Evolutionary conservation across 2,797 vertebrate genomes (phyloP).

Genomic region (Diplodus sargus): DNA sequence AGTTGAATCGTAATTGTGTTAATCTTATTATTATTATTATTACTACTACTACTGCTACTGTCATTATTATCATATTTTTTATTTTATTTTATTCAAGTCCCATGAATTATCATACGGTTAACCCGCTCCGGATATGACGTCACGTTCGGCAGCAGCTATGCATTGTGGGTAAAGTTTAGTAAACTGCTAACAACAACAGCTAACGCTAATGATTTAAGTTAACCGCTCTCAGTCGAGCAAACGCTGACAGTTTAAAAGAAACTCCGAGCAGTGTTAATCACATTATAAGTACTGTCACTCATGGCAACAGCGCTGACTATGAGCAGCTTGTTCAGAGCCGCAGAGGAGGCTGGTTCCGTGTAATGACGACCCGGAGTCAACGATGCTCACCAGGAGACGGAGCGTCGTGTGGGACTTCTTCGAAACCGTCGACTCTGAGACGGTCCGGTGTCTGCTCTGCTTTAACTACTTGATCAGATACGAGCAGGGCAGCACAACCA

Average conservation of each 20-base stretch:
- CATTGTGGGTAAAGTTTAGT: not conserved
- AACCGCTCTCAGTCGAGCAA: not conserved
- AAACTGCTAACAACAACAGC: not conserved
- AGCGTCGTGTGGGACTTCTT: slow-evolving; percentile 80
- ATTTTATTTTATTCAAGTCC: too few species aligned
- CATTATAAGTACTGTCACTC: not conserved
- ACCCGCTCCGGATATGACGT: not conserved
- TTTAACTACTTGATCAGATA: slow-evolving; percentile 56
- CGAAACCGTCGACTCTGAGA: slow-evolving; percentile 54
- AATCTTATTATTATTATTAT: too few species aligned
- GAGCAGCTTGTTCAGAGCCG: not conserved
- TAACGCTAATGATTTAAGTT: not conserved
- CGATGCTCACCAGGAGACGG: slow-evolving; percentile 65
- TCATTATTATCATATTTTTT: too few species aligned
- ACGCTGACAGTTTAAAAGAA: not conserved
- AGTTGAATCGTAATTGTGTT: too few species aligned
- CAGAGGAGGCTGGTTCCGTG: too few species aligned
- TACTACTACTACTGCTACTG: too few species aligned
- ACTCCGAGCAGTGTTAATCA: not conserved
- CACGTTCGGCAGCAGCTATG: not conserved
- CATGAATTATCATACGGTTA: too few species aligned
- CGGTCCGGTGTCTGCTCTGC: slow-evolving; percentile 77
- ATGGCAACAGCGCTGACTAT: not conserved
- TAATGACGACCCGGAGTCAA: not conserved
- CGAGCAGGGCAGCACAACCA: slow-evolving; percentile 64